Evolutionary conservation across 2,888 invertebrate genomes (phyloP), one percentile per base, ranked within the genome.

Genomic region (Cyclophora punctaria): DNA sequence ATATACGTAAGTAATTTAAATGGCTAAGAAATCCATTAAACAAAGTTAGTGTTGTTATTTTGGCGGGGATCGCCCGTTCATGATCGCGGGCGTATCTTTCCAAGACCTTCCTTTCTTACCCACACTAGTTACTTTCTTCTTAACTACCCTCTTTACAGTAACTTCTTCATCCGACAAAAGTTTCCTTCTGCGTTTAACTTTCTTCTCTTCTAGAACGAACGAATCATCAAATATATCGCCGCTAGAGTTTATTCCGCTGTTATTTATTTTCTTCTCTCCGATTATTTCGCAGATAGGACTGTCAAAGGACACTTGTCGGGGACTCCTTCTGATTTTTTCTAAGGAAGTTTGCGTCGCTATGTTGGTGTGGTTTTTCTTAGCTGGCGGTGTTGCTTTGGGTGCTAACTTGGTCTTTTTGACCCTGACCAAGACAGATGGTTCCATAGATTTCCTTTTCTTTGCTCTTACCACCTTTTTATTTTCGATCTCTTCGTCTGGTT

Each of bases 211-310:
- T 3, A 80, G 69, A 2, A 64, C 72, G 41, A 80, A 80, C 0
- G 89, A 85, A 56, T 89, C 88, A 0, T 88, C 89, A 43, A 89
- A 88, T 3, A 89, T 80, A 49, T 89, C 89, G 0, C 70, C 75
- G 47, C 89, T 88, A 0, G 83, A 76, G 52, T 86, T 75, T 0
- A 69, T 33, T 37, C 4, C 66, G 0, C 53, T 53, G 71, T 73
- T 7, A 61, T 59, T 46, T 51, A 62, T 62, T 62, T 66, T 67
- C 44, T 33, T 72, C 2, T 73, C 75, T 0, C 73, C 78, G 1
- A 85, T 76, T 7, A 83, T 57, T 56, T 77, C 79, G 46, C 74
- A 73, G 34, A 84, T 74, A 0, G 87, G 85, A 45, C 83, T 84
- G 49, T 86, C 80, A 45, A 85, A 85, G 0, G 82, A 79, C 0